Evolutionary conservation across 1,140 invertebrate genomes (phyloP).

Genomic region (Augochlora pura): DNA sequence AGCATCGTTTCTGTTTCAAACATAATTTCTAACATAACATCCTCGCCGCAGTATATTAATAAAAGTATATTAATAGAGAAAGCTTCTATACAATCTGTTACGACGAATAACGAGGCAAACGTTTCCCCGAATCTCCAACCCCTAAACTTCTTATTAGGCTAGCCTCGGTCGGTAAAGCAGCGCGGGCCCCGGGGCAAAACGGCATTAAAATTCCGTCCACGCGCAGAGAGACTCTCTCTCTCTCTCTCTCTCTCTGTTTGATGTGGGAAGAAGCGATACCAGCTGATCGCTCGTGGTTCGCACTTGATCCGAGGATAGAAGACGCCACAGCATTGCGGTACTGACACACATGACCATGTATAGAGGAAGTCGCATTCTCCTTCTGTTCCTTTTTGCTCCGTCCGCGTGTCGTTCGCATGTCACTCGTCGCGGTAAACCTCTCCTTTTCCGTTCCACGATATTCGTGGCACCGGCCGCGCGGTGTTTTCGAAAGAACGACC

Average conservation of each 20-base stretch:
- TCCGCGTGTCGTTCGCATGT: slow-evolving; percentile 8
- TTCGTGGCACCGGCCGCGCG: not conserved
- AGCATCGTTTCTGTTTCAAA: too few relatives aligned
- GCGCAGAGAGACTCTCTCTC: too few relatives aligned
- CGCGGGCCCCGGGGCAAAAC: not conserved
- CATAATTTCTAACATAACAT: too few relatives aligned
- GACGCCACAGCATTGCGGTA: slow-evolving; percentile 22
- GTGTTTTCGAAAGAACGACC: slow-evolving; percentile 1
- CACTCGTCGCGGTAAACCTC: not conserved
- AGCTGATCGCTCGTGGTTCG: slow-evolving; percentile 57
- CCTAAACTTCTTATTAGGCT: too few relatives aligned
- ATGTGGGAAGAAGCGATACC: slow-evolving; percentile 66
- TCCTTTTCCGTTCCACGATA: slow-evolving; percentile 12
- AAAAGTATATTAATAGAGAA: too few relatives aligned
- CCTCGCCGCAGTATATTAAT: too few relatives aligned
- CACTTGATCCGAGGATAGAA: slow-evolving; percentile 10
- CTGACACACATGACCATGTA: slow-evolving; percentile 72
- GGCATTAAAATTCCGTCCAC: not conserved
- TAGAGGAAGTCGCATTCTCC: slow-evolving; percentile 51
- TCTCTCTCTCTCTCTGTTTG: not conserved
- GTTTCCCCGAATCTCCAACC: too few relatives aligned
- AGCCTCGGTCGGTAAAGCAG: too few relatives aligned
- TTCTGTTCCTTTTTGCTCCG: slow-evolving; percentile 34
- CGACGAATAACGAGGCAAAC: too few relatives aligned
- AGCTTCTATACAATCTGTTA: too few relatives aligned